Evolutionary conservation across 2,888 invertebrate genomes (phyloP), one percentile per base, ranked within the genome.

Genomic region (Gasteruption jaculator): DNA sequence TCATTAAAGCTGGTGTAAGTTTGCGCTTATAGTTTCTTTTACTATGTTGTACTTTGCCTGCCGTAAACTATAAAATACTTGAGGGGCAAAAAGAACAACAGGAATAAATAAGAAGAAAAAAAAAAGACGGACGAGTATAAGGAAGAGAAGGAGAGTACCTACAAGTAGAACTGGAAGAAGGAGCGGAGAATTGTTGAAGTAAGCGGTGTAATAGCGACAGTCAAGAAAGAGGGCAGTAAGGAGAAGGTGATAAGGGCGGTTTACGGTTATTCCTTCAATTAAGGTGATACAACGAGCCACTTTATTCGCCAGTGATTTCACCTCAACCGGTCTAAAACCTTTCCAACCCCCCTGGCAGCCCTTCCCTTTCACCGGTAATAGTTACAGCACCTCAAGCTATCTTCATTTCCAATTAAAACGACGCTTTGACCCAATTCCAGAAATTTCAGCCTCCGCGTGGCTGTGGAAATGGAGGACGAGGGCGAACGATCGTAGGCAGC

Each of bases 251-350:
- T 59, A 53, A 57, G 52, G 32, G 36, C 16, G 32, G 52, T 57
- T 60, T 58, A 58, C 43, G 55, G 48, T 58, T 56, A 58, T 54
- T 53, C 41, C 52, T 48, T 57, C 59, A 55, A 59, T 59, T 60
- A 60, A 57, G 49, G 42, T 43, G 54, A 55, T 49, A 51, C 51
- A 54, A 55, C 49, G 50, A 51, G 43, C 43, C 47, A 38, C 42
- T 49, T 52, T 41, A 46, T 40, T 32, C 16, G 34, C 19, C 45
- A 25, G 43, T 43, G 51, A 59, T 55, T 55, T 46, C 49, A 43
- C 39, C 45, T 40, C 21, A 14, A 26, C 10, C 27, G n/a, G n/a
- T n/a, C n/a, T n/a, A n/a, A n/a, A n/a, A n/a, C n/a, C n/a, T n/a
- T n/a, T n/a, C n/a, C n/a, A n/a, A n/a, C n/a, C n/a, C n/a, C n/a